Conservation (phyloP, 2,888 invertebrate species). For the Chaitophorus viminalis region DNA sequence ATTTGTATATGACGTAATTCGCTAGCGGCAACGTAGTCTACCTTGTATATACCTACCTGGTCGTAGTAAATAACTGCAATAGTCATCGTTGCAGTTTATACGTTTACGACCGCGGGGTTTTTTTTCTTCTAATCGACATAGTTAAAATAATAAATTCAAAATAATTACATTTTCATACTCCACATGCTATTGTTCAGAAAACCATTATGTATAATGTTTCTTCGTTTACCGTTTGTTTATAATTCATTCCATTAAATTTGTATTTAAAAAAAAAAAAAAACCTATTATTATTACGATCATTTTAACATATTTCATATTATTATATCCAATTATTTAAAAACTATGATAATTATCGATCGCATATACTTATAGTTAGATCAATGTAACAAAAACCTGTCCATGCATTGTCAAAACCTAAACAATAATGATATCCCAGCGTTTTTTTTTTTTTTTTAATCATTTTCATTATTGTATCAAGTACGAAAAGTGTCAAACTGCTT, state of each 20-base stretch:
- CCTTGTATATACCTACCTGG: too few relatives aligned
- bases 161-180: too few relatives aligned
- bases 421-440: background rate
- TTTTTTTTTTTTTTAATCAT: background rate
- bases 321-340: background rate
- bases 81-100: too few relatives aligned
- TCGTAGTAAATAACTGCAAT: too few relatives aligned
- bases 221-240: background rate
- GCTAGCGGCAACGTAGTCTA: too few relatives aligned
- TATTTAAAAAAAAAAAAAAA: background rate
- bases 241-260: constrained; percentile 4
- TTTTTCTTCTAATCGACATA: too few relatives aligned
- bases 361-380: background rate
- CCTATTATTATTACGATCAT: background rate
- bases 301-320: background rate
- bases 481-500: background rate
- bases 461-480: background rate
- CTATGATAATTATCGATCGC: background rate
- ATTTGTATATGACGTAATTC: too few relatives aligned
- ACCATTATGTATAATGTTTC: constrained; percentile 20
- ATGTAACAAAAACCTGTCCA: background rate
- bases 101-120: too few relatives aligned
- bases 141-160: too few relatives aligned
- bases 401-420: background rate
- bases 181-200: constrained; percentile 18